Base-by-base conservation (phyloP, 2,888 invertebrate species). In the Drosophila basisetae region DNA sequence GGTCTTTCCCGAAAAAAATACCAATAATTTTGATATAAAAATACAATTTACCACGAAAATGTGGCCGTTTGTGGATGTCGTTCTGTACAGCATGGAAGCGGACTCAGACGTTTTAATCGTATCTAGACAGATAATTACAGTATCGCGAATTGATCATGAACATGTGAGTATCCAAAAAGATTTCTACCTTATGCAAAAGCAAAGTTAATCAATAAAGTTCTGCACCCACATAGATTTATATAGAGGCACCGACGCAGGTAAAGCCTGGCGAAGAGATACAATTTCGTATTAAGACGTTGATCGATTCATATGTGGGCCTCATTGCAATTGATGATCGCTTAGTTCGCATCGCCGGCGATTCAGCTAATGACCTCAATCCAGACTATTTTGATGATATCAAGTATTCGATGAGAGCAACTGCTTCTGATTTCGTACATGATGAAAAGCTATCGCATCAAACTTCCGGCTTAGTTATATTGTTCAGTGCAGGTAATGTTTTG, bases 251-350 rank as follows among this genome's bases (percentile, higher is more conserved):
- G 0, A 6, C 9, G 5, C 1, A 3, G 1, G 59, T 78, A 0
- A 37, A 5, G 0, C 64, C 80, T 0, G 80, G 75, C 2, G 35
- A 68, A 30, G 16, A 25, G 9, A 67, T 73, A 2, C 41, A 39
- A 0, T 5, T 78, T 6, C 39, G 33, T 0, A 47, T 78, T 10
- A 66, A 30, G 3, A 41, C 78, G 0, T 28, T 35, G 2, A n/a
- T 52, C 4, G 10, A 56, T 22, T 73, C 81, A 4, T 81, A 58
- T 64, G 43, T 81, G 22, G 78, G 66, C 5, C 33, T 81, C 9
- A 2, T 30, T 0, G 68, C 54, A 11, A 64, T 72, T 2, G 67
- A 79, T 25, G 61, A 5, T 10, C 63, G 33, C 2, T 13, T 41
- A 4, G 6, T 31, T 47, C 16, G 25, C 0, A 4, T 30, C 6